A percentile compares a stretch with the other conserved stretches of the same genome.
Conservation (phyloP, 2,888 invertebrate species). For the Clivina fossor region DNA sequence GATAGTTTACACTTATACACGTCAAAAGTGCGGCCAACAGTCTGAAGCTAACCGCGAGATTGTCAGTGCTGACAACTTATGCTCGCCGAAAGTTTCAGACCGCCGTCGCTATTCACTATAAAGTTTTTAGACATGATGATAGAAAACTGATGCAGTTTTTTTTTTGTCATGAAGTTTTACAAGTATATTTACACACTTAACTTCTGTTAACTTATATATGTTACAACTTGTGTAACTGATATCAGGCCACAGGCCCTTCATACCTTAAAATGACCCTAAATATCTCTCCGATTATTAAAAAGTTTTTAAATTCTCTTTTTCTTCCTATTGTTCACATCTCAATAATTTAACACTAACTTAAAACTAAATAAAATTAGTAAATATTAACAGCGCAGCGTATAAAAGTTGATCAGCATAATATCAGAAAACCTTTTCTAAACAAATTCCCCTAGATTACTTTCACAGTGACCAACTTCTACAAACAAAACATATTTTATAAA, state of each 20-base stretch:
- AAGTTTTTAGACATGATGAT: slow-evolving; percentile 31
- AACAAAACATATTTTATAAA: no score
- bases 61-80: background rate
- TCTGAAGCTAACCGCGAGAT: slow-evolving; percentile 10
- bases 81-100: slow-evolving; percentile 15
- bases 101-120: slow-evolving; percentile 18
- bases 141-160: slow-evolving; percentile 34
- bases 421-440: no score
- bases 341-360: background rate
- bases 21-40: slow-evolving; percentile 23
- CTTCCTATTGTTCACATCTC: background rate
- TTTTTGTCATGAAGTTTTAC: slow-evolving; percentile 31
- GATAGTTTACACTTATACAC: slow-evolving; percentile 33
- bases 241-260: slow-evolving; percentile 10
- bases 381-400: no score
- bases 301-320: no score
- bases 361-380: no score
- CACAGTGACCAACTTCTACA: no score
- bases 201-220: slow-evolving; percentile 26
- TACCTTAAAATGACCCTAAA: slow-evolving; percentile 19
- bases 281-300: background rate
- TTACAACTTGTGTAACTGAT: slow-evolving; percentile 31
- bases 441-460: no score
- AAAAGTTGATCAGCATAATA: no score
- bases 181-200: slow-evolving; percentile 32